Percentiles rank a stretch among this genome's conserved stretches.
These are phyloP conservation scores for Columba guinea DNA, from an alignment of 2,797 vertebrate genomes.

Conservation along the genomic window DNA sequence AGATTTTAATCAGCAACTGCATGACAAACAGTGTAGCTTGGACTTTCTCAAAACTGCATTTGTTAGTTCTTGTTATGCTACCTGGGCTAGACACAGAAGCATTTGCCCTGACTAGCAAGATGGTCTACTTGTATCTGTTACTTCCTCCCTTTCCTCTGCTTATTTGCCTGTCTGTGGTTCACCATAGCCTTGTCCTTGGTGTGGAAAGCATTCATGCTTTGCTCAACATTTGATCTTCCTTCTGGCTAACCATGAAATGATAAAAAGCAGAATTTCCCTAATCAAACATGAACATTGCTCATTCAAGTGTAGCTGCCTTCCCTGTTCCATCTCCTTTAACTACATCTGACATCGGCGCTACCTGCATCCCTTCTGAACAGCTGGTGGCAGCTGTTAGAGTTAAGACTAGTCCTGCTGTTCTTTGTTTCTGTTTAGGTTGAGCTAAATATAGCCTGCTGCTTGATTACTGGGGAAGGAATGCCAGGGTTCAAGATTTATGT, in stretches of 20 bases:
- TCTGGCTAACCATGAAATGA: not conserved
- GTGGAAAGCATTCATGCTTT: not conserved
- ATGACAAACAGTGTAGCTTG: not conserved
- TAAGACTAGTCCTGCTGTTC: conserved; percentile 6
- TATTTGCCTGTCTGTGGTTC: not conserved
- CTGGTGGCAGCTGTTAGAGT: conserved; percentile 50
- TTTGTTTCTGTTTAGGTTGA: conserved; percentile 49
- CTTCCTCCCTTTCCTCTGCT: not conserved
- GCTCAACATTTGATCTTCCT: not conserved
- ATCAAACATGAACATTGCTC: not conserved
- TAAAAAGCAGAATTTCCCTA: not conserved
- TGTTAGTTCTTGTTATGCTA: not conserved
- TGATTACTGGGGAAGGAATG: conserved; percentile 5
- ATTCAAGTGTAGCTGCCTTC: not conserved
- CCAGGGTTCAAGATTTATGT: not conserved
- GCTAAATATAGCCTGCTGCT: conserved; percentile 49
- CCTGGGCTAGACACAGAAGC: not conserved
- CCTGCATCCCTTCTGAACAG: conserved; percentile 34
- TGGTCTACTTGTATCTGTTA: not conserved
- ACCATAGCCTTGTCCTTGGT: not conserved
- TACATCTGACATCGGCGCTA: conserved; percentile 24
- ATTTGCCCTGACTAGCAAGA: not conserved
- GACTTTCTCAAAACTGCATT: not conserved
- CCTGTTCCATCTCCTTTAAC: conserved; percentile 50
- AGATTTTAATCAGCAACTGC: not conserved